Base-by-base conservation (phyloP, 2,797 vertebrate genomes). In the Nannoperca obscura region DNA sequence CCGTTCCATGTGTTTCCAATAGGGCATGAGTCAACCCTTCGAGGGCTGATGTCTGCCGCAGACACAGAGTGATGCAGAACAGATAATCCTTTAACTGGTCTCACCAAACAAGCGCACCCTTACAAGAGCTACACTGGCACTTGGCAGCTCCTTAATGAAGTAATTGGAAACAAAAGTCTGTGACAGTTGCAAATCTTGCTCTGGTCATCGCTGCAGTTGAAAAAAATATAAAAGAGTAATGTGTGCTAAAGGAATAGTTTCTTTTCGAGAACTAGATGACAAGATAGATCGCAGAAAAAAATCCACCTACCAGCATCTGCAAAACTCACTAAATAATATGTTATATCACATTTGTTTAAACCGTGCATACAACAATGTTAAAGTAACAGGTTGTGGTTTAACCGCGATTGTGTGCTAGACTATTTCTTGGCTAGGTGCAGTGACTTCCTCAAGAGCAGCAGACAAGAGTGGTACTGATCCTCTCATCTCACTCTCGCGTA, bases 1-100 rank as follows among this genome's bases (percentile, higher is more conserved):
- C 64, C 20, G 2, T 36, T 71, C 58, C 86, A 87, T 86, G 82
- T 90, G 85, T 83, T 88, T 86, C 69, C 53, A 88, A 73, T 69
- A 71, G 57, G 69, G 42, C 44, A 70, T 49, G 58, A 81, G 63
- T 78, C 58, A 62, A 68, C 38, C 55, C 63, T 73, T 42, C 10
- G 36, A 81, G 74, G 34, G 27, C 42, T 49, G 40, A 64, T 64
- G 62, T 69, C 72, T 55, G 54, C 71, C 30, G 30, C 73, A 68
- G 67, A 74, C n/a, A 46, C 65, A 62, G 49, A 70, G 57, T 7
- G 30, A 78, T 62, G 44, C 66, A 57, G 65, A 65, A 76, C 77
- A 82, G 53, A 71, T 70, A 67, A 80, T 78, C 66, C 34, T 58
- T 54, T 74, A 67, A 78, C 72, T 57, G 49, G 38, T 70, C 55